Percentiles rank a stretch among this genome's conserved stretches.
phyloP scores from a whole-genome alignment of 2,113 vertebrate genomes.

The Clarias macrocephalus region DNA sequence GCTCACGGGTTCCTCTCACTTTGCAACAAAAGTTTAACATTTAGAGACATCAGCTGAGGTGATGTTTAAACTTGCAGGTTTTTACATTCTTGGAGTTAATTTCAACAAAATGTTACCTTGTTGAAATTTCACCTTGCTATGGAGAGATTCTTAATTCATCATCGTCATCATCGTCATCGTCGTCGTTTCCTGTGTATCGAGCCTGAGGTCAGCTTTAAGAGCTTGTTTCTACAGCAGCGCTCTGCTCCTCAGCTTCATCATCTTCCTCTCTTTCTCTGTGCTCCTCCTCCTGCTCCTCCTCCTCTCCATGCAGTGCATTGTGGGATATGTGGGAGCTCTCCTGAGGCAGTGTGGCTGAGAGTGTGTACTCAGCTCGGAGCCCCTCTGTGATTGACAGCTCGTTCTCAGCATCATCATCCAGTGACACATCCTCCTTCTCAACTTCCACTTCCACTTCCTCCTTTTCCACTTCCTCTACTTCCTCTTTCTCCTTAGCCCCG shows the following conservation, averaged over 20 bases:
- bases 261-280: conserved; percentile 17
- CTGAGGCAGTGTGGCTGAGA: conserved; percentile 70
- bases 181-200: neutral
- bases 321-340: conserved; percentile 33
- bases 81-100: neutral
- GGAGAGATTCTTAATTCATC: neutral
- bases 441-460: conserved; percentile 21
- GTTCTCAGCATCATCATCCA: conserved; percentile 61
- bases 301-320: conserved; percentile 47
- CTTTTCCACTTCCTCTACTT: conserved; percentile 56
- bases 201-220: conserved; percentile 36
- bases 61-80: neutral
- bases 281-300: conserved; percentile 12
- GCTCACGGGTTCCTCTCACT: neutral
- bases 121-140: neutral
- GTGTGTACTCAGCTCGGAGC: conserved; percentile 57
- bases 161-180: neutral
- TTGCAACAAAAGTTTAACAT: neutral
- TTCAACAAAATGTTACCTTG: neutral
- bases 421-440: neutral
- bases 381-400: conserved; percentile 74
- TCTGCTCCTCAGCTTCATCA: conserved; percentile 22
- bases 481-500: conserved; percentile 32
- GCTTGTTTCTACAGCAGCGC: conserved; percentile 18
- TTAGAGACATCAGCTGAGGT: neutral